These are phyloP conservation scores for Oxytorus armatus DNA, from an alignment of 2,888 invertebrate genomes.

Conservation along the genomic window DNA sequence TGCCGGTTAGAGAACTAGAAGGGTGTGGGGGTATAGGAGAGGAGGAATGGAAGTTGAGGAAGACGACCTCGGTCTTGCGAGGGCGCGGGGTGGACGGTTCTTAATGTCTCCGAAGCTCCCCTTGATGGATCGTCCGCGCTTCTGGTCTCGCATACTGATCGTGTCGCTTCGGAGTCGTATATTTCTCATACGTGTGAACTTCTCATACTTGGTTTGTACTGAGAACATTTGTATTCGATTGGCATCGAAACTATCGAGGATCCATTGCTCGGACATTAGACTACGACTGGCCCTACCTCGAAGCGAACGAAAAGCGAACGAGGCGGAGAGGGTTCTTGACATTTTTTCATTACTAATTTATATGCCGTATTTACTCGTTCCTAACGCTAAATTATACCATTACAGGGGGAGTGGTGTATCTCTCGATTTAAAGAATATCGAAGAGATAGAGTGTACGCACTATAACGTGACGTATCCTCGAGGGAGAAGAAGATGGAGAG, in stretches of 20 bases:
- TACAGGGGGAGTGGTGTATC: neutral
- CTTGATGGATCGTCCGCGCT: slow-evolving; percentile 66
- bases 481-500: neutral
- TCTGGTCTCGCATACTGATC: slow-evolving; percentile 68
- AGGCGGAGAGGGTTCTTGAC: neutral
- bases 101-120: slow-evolving; percentile 65
- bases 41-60: slow-evolving; percentile 40
- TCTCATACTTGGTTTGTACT: slow-evolving; percentile 50
- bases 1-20: slow-evolving; percentile 64
- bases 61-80: slow-evolving; percentile 29
- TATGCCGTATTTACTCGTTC: neutral
- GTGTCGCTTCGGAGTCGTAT: neutral
- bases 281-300: neutral
- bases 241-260: slow-evolving; percentile 61
- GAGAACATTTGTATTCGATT: slow-evolving; percentile 66
- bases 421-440: slow-evolving; percentile 23
- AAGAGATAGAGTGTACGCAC: too few relatives aligned
- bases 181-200: neutral
- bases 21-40: slow-evolving; percentile 23
- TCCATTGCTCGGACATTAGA: slow-evolving; percentile 47
- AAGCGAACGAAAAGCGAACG: neutral
- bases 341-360: slow-evolving; percentile 47
- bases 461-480: neutral
- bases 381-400: neutral
- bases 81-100: slow-evolving; percentile 48